Evolutionary conservation across 1,140 invertebrate species (phyloP).

Genomic region (Caenorhabditis remanei): DNA sequence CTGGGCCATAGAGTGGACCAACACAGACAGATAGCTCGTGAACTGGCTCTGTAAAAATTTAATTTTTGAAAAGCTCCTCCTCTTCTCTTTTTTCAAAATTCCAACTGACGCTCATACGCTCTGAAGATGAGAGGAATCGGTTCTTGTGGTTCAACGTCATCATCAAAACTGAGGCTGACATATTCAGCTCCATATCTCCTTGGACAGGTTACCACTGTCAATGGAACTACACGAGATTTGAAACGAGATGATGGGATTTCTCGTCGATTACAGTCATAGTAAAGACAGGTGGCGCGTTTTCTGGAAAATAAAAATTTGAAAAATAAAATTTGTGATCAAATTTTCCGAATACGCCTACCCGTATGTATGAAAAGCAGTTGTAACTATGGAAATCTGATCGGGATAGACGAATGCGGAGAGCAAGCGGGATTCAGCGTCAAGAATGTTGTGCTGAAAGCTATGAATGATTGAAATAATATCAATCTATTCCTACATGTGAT

Average conservation of each 20-base stretch:
- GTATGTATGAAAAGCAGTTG: constrained; percentile 20
- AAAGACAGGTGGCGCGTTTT: not conserved
- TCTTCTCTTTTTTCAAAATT: not conserved
- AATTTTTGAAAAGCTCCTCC: not conserved
- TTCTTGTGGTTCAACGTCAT: not conserved
- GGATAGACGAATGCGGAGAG: constrained; percentile 14
- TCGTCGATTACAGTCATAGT: constrained; percentile 13
- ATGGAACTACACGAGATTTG: not conserved
- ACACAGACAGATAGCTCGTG: constrained; percentile 30
- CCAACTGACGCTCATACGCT: constrained; percentile 9
- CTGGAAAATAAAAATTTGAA: not conserved
- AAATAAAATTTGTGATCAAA: not conserved
- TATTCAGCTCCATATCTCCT: constrained; percentile 2
- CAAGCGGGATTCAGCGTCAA: constrained; percentile 9
- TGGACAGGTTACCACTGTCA: not conserved
- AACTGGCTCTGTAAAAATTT: not conserved
- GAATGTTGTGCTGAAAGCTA: not conserved
- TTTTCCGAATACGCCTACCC: not conserved
- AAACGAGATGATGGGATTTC: constrained; percentile 1
- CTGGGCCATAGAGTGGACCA: not conserved
- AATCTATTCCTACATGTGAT: not conserved
- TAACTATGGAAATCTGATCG: constrained; percentile 29
- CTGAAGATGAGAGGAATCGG: not conserved
- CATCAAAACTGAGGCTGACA: not conserved
- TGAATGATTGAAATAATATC: not conserved